Evolutionary conservation across 2,888 invertebrate species (phyloP), one percentile per base, ranked within the genome.

Genomic region (Lasiommata megera): DNA sequence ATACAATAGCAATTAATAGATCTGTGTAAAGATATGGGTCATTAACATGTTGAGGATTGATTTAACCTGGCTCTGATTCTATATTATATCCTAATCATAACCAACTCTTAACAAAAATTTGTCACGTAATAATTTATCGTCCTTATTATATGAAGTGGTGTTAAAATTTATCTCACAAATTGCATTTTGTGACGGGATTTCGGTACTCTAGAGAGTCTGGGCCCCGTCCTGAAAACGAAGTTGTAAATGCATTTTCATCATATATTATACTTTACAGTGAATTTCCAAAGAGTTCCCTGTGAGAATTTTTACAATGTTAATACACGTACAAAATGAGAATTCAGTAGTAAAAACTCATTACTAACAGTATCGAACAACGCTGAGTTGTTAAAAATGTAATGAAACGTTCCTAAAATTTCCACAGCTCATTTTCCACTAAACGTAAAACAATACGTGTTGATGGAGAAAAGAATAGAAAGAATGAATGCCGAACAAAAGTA

Each of bases 401-500:
- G 38, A 40, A 52, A 56, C 29, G 31, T 46, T 41, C 17, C 44
- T 16, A 48, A 31, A 61, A 47, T 58, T 43, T 44, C 37, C 38
- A 43, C 47, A 41, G 52, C 52, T 61, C 52, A 60, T 57, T 62
- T 55, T 47, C 28, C 16, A 47, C 47, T 56, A 34, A 47, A 31
- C 40, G 23, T 18, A 46, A 58, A 58, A 60, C 60, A 60, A 57
- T 58, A 41, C 57, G 40, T 53, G 52, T 62, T 60, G 54, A 61
- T 58, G 38, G 31, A 60, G 61, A 50, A 63, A 61, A 55, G 60
- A 54, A 58, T 67, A 64, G 53, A 60, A n/a, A n/a, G n/a, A 64
- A 64, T 61, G 61, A 65, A 63, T 55, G 56, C 63, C 58, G 64
- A 63, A 67, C 66, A 65, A 69, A 64, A 60, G 65, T 67, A 56